phyloP scores from a whole-genome alignment of 2,888 invertebrate species.

The Melolontha melolontha region DNA sequence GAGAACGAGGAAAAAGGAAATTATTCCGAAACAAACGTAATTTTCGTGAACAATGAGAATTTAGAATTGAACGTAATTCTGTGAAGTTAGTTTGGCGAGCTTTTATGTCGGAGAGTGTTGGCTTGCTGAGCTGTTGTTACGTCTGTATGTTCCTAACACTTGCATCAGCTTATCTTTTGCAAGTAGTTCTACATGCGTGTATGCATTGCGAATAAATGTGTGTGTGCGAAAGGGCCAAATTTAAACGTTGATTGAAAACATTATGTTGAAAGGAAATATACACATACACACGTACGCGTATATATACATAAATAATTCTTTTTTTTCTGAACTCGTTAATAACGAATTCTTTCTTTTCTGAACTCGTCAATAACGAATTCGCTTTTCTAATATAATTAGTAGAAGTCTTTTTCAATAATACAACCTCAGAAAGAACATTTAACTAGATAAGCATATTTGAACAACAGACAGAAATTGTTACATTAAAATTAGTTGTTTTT shows the following conservation, averaged over 20 bases:
- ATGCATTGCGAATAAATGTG: neutral
- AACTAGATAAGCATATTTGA: too few species aligned
- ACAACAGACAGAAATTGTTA: too few species aligned
- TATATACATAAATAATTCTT: neutral
- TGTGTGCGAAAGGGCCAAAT: slow-evolving; percentile 38
- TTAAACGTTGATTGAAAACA: slow-evolving; percentile 50
- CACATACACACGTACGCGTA: neutral
- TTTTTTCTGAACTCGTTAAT: neutral
- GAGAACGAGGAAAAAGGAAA: slow-evolving; percentile 57
- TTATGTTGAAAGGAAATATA: slow-evolving; percentile 33
- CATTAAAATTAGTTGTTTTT: too few species aligned
- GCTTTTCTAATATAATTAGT: slow-evolving; percentile 1
- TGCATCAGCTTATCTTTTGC: neutral
- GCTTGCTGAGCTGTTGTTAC: slow-evolving; percentile 22
- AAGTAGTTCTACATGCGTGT: neutral
- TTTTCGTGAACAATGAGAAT: slow-evolving; percentile 58
- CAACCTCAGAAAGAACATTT: too few species aligned
- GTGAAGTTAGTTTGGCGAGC: slow-evolving; percentile 47
- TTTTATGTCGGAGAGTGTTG: slow-evolving; percentile 48
- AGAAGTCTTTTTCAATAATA: neutral
- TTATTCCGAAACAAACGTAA: slow-evolving; percentile 63
- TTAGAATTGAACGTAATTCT: slow-evolving; percentile 55
- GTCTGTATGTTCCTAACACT: neutral
- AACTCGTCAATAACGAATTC: neutral
- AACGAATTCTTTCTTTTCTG: neutral